Evolutionary conservation across 2,113 vertebrate genomes (phyloP), one percentile per base, ranked within the genome.

Genomic region (Sturnira hondurensis): DNA sequence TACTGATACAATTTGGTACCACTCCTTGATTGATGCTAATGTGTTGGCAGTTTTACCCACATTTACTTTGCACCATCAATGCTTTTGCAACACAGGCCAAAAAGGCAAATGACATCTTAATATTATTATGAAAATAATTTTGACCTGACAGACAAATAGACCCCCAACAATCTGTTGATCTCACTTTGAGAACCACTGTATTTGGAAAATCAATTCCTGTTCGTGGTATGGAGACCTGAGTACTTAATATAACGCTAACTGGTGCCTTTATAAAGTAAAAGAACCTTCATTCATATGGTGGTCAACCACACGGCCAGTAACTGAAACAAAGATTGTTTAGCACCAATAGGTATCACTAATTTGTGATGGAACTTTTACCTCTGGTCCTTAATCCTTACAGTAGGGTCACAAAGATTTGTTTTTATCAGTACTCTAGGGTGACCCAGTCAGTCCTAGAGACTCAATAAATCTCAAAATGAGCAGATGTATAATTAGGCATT

Each of bases 401-500:
- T 1, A 43, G 65, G 12, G 19, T 88, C 71, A 91, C 26, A 90
- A 45, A 82, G 24, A 10, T 91, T 43, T 89, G 4, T 80, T 80
- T 76, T 84, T 61, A 50, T 74, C 43, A 90, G 63, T 86, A 91
- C 77, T 80, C 47, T 85, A 78, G 20, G 9, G n/a, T 52, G 31
- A 95, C 71, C 20, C 58, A 90, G 36, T 73, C 78, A 96, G 56
- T 61, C 20, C 76, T 67, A 85, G 43, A 88, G 26, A 93, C 28
- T 93, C 78, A 94, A 97, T 33, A 88, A 86, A 84, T 84, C n/a
- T 22, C 65, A 87, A 96, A 81, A 38, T 70, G 24, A 36, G 56
- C 13, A 90, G 54, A 97, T n/a, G 17, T 11, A 6, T 19, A 67
- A 20, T 43, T 83, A 93, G 41, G 2, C 78, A 77, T 68, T 88